These are phyloP conservation scores for Ceratothoa steindachneri DNA, from an alignment of 2,888 invertebrate genomes.

Conservation along the genomic window DNA sequence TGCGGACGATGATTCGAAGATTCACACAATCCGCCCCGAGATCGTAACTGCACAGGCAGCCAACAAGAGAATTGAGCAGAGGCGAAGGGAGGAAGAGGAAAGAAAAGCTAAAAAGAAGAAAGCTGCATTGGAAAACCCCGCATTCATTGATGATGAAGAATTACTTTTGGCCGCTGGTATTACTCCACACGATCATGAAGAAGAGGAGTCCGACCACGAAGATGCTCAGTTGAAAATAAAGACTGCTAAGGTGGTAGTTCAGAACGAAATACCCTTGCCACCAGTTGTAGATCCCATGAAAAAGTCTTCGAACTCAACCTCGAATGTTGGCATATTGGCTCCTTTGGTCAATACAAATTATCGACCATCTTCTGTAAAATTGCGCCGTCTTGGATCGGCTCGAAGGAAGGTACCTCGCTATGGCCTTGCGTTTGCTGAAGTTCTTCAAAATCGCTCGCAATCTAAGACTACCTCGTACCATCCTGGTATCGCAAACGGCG, in stretches of 20 bases:
- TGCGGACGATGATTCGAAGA: conserved; percentile 50
- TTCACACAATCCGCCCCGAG: conserved; percentile 58
- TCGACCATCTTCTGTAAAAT: conserved; percentile 33
- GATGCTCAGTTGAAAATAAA: background rate
- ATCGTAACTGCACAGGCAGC: conserved; percentile 53
- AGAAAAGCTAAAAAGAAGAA: conserved; percentile 34
- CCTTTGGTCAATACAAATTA: background rate
- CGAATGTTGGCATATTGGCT: background rate
- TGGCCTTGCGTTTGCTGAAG: background rate
- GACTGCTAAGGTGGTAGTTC: background rate
- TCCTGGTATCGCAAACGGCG: background rate
- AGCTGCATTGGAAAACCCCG: conserved; percentile 34
- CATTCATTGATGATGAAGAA: conserved; percentile 42
- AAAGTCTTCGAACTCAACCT: background rate
- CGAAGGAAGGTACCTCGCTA: conserved; percentile 32
- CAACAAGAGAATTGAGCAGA: conserved; percentile 50
- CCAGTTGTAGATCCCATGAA: background rate
- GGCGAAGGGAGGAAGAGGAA: background rate
- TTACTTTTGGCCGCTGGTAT: conserved; percentile 32
- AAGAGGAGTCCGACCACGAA: conserved; percentile 16
- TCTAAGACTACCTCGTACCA: background rate
- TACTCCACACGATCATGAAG: conserved; percentile 19
- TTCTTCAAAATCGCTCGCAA: background rate
- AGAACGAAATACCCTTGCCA: background rate
- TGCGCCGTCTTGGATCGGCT: conserved; percentile 34